Conservation (phyloP, 2,113 vertebrate species). For the Emydocephalus ijimae region DNA sequence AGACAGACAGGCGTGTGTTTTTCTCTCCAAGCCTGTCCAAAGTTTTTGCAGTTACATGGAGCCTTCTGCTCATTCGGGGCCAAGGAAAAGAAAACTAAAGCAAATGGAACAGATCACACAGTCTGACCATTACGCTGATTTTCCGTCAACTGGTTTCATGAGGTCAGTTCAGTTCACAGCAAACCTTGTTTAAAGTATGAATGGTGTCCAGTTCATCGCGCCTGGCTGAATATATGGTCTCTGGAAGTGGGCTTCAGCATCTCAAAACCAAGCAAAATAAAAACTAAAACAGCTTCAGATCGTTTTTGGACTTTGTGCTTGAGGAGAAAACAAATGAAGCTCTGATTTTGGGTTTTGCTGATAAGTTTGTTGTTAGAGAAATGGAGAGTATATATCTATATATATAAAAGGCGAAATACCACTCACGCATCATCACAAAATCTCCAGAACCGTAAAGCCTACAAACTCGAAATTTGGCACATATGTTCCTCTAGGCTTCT, state of each 20-base stretch:
- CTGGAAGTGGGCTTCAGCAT: background rate
- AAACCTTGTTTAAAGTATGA: background rate
- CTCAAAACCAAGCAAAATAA: background rate
- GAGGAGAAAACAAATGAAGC: no score
- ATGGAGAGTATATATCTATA: no score
- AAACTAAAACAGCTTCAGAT: no score
- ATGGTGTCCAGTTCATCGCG: background rate
- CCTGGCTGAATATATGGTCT: background rate
- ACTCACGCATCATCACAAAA: no score
- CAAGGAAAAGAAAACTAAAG: background rate
- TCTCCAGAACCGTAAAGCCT: no score
- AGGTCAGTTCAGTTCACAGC: background rate
- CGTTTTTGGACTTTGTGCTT: no score
- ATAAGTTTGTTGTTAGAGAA: no score
- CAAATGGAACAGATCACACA: background rate
- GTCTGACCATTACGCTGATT: background rate
- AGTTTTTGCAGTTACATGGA: background rate
- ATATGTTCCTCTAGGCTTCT: no score
- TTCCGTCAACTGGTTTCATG: background rate
- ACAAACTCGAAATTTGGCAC: no score
- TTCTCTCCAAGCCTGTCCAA: background rate
- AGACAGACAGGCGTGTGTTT: no score
- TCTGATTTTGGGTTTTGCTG: no score
- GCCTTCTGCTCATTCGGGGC: background rate
- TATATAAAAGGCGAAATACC: no score